Percentiles rank a stretch among this genome's conserved stretches.
Conservation (phyloP, 2,797 vertebrate species). For the Thalassophryne amazonica region DNA sequence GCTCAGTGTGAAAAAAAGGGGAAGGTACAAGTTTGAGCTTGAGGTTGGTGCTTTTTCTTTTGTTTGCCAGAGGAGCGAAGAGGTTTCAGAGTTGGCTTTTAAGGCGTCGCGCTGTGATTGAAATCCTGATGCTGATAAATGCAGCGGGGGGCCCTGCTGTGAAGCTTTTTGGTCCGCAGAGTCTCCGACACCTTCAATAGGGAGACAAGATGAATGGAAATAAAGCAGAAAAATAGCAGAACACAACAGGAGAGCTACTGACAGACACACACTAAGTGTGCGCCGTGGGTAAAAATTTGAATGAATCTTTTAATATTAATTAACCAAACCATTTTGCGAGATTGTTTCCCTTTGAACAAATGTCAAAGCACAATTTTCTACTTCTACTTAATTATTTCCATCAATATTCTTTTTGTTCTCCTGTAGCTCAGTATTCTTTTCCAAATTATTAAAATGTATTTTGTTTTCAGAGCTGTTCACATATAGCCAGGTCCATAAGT, state of each 20-base stretch:
- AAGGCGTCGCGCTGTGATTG: conserved; percentile 36
- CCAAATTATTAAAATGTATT: no score
- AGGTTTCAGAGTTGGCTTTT: conserved; percentile 53
- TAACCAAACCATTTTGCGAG: no score
- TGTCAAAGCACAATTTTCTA: no score
- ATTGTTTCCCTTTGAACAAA: no score
- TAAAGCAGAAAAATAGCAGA: conserved; percentile 17
- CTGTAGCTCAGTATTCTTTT: no score
- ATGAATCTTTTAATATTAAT: no score
- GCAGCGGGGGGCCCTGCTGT: conserved; percentile 51
- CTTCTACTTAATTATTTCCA: no score
- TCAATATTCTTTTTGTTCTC: no score
- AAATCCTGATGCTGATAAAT: conserved; percentile 65
- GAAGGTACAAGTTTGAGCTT: conserved; percentile 40
- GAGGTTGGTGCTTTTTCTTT: conserved; percentile 36
- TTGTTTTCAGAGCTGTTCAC: no score
- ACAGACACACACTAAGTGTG: conserved; percentile 6
- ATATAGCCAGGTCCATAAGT: no score
- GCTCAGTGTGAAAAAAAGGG: conserved; percentile 38
- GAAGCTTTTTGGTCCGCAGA: conserved; percentile 44
- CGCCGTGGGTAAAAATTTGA: no score
- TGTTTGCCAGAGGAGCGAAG: conserved; percentile 23
- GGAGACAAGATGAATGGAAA: conserved; percentile 51
- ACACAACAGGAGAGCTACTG: conserved; percentile 30
- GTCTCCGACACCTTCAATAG: conserved; percentile 32